Conservation (phyloP, 2,888 invertebrate genomes). For the Parthenolecanium corni region DNA sequence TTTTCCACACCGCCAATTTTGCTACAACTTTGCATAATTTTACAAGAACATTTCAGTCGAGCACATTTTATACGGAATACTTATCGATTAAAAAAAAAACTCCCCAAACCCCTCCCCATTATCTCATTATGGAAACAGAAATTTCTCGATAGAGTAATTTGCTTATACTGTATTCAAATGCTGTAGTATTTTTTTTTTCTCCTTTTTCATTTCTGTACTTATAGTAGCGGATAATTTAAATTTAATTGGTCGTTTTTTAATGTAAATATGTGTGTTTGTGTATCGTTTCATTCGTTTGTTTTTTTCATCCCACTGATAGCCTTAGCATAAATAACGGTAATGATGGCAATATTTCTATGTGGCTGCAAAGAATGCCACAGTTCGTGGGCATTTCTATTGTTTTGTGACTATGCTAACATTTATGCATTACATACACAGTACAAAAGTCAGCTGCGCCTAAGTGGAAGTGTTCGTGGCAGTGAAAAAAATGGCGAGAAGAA, state of each 20-base stretch:
- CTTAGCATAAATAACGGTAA: slow-evolving; percentile 21
- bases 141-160: slow-evolving; percentile 8
- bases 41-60: no score
- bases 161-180: slow-evolving; percentile 4
- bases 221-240: slow-evolving; percentile 23
- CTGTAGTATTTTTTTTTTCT: no score
- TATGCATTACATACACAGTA: no score
- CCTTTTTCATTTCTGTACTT: not conserved
- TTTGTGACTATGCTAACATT: not conserved
- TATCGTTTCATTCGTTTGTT: no score
- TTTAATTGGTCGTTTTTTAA: slow-evolving; percentile 22
- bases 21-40: no score
- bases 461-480: no score
- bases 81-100: no score
- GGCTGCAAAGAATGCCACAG: slow-evolving; percentile 11
- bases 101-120: no score
- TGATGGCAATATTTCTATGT: slow-evolving; percentile 17
- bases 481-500: no score
- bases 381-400: slow-evolving; percentile 20
- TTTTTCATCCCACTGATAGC: slow-evolving; percentile 14
- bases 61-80: no score
- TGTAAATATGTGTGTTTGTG: not conserved
- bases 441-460: no score
- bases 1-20: no score
- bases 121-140: not conserved